These are phyloP conservation scores for Hyposmocoma kahamanoa DNA, from an alignment of 1,140 invertebrate genomes.

Conservation along the genomic window DNA sequence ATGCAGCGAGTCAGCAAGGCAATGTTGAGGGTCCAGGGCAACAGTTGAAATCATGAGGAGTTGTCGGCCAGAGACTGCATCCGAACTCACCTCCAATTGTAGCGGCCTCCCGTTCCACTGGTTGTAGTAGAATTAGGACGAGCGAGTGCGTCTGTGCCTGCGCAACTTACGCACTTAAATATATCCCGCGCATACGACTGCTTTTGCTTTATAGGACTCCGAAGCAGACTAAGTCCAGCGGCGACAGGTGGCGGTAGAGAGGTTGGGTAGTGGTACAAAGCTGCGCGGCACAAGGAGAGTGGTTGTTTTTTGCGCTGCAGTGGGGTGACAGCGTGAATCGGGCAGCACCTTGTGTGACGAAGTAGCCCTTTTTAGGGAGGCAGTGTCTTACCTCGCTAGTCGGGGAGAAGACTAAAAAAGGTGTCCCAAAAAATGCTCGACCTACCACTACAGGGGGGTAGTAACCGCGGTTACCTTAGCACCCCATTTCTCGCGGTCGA, in stretches of 20 bases:
- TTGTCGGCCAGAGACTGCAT: background rate
- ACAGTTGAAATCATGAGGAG: background rate
- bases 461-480: constrained; percentile 18
- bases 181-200: constrained; percentile 8
- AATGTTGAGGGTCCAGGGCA: no score
- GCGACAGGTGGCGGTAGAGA: constrained; percentile 3
- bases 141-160: constrained; percentile 5
- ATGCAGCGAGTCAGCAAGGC: no score
- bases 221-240: constrained; percentile 3
- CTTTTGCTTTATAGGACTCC: background rate
- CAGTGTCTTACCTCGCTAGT: constrained; percentile 22
- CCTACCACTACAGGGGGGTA: constrained; percentile 6
- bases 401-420: constrained; percentile 26
- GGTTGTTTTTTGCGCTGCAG: background rate
- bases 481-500: constrained; percentile 14
- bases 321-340: background rate
- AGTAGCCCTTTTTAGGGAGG: constrained; percentile 11
- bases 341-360: background rate
- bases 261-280: background rate
- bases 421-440: constrained; percentile 23
- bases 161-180: constrained; percentile 6
- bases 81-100: background rate
- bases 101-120: constrained; percentile 4
- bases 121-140: background rate
- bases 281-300: background rate